Evolutionary conservation across 2,888 invertebrate species (phyloP).

Genomic region (Arrhopalites spinosus): DNA sequence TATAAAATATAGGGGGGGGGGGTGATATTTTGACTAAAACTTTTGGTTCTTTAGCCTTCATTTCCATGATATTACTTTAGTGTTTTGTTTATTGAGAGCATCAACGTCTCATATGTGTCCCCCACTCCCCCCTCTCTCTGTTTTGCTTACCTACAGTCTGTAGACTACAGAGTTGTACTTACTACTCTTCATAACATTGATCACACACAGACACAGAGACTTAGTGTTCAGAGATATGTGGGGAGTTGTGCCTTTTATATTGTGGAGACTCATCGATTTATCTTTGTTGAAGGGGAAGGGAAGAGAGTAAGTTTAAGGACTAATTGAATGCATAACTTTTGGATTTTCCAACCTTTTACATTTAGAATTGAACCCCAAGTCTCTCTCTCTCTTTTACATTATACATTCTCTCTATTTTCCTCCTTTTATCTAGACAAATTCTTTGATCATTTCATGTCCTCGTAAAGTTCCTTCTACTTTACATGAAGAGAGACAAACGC

Average conservation of each 20-base stretch:
- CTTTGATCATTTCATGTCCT: too few species aligned
- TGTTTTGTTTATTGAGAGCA: constrained; percentile 10
- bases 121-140: too few species aligned
- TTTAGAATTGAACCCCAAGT: too few species aligned
- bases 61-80: constrained; percentile 20
- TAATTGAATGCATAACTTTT: constrained; percentile 12
- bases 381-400: too few species aligned
- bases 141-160: too few species aligned
- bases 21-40: not conserved
- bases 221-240: not conserved
- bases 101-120: not conserved
- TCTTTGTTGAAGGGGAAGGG: not conserved
- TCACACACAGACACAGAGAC: not conserved
- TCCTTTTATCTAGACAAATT: too few species aligned
- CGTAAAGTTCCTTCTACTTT: too few species aligned
- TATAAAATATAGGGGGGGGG: too few species aligned
- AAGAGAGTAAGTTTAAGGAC: not conserved
- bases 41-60: not conserved
- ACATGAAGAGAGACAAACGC: too few species aligned
- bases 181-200: not conserved
- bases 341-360: not conserved
- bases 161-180: not conserved
- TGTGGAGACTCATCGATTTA: not conserved
- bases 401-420: too few species aligned
- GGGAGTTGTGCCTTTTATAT: too few species aligned